Evolutionary conservation across 1,140 invertebrate species (phyloP), one percentile per base, ranked within the genome.

Genomic region (Sweltsa coloradensis): DNA sequence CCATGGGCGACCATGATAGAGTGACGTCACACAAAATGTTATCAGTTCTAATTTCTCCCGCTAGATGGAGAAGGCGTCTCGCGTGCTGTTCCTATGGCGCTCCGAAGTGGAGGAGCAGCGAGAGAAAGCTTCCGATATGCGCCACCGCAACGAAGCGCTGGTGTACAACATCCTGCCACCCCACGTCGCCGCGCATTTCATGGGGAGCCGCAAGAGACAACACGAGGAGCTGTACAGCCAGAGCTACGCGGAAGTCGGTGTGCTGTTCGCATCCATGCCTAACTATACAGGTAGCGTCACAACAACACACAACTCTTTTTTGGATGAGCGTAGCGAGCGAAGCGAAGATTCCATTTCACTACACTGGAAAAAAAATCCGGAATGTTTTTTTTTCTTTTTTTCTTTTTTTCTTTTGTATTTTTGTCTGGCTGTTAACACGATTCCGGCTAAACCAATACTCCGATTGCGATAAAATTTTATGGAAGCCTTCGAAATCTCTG

Each of bases 251-350:
- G 86, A 91, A 58, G 88, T 93, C 18, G 90, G 89, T 25, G 89
- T 95, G 5, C 68, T 95, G 3, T 95, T 95, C 63, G 89, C 90
- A 24, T 91, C 89, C 36, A 95, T 95, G 89, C 90, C 90, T 27
- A 93, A 93, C 65, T 95, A 93, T 65, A 77, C 83, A 56, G 83
- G 83, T 85, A 59, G 45, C n/a, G n/a, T 42, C 24, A 14, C 41
- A 5, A n/a, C 5, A 5, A 49, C 21, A 14, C 21, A 41, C 24
- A 18, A 29, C 39, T 43, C 26, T 50, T 53, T 51, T 51, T 41
- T 49, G 13, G 5, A 16, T 26, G 18, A 27, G 14, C 25, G 26
- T 26, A n/a, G n/a, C n/a, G n/a, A n/a, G n/a, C n/a, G n/a, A n/a
- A n/a, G n/a, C n/a, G n/a, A n/a, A n/a, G n/a, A n/a, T n/a, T n/a